Evolutionary conservation across 2,113 vertebrate genomes (phyloP).

Genomic region (Antigone vipio): DNA sequence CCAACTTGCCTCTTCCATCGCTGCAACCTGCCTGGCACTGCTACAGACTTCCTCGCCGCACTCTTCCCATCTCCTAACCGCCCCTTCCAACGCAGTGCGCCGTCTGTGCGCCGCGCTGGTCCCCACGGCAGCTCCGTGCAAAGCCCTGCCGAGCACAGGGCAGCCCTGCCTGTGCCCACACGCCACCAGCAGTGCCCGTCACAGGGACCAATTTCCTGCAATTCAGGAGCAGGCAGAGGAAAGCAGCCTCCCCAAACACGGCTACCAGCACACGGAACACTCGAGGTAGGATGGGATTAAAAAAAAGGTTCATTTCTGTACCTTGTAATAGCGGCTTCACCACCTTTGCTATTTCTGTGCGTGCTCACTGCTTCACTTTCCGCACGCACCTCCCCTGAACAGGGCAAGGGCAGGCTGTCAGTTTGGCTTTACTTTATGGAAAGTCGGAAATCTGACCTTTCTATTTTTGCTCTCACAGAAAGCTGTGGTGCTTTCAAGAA

Average conservation of each 20-base stretch:
- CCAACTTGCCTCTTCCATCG: background rate
- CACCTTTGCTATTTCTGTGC: background rate
- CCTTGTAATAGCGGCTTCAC: background rate
- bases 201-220: background rate
- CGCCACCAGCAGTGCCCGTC: background rate
- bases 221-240: background rate
- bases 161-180: background rate
- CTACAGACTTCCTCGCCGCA: rapidly evolving
- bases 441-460: background rate
- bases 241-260: too few relatives aligned
- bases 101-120: rapidly evolving
- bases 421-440: background rate
- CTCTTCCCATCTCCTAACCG: background rate
- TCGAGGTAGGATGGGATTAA: rapidly evolving
- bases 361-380: background rate
- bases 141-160: background rate
- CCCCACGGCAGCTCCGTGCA: background rate
- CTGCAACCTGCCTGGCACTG: background rate
- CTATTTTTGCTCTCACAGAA: background rate
- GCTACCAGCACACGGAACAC: background rate
- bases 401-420: background rate
- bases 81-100: background rate
- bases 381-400: rapidly evolving
- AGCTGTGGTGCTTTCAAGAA: background rate
- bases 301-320: background rate